A percentile compares a stretch with the other conserved stretches of the same genome.
These are phyloP conservation scores for Phaethon lepturus DNA, from an alignment of 2,113 vertebrate genomes.

Conservation along the genomic window DNA sequence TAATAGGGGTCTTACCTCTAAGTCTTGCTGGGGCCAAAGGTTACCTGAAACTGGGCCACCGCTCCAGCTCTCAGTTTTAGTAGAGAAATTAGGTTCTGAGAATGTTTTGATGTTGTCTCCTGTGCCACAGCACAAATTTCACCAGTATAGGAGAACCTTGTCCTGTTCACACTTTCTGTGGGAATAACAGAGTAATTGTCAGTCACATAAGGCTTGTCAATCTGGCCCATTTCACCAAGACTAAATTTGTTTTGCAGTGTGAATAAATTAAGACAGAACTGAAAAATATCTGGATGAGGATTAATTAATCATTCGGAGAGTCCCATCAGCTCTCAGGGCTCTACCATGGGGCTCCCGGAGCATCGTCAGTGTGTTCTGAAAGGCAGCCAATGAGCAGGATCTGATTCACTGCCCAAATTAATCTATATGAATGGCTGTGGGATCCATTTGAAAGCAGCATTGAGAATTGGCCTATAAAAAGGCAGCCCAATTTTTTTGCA, in stretches of 20 bases:
- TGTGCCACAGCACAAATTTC: not conserved
- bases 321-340: conserved; percentile 6
- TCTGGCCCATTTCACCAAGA: not conserved
- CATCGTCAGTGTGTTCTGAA: conserved; percentile 51
- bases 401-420: conserved; percentile 68
- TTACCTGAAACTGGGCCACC: not conserved
- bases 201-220: not conserved
- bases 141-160: not conserved
- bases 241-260: conserved; percentile 44
- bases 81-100: not conserved
- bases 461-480: conserved; percentile 72
- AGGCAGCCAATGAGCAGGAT: conserved; percentile 68
- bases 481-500: conserved; percentile 65
- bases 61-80: not conserved
- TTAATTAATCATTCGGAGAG: conserved; percentile 71
- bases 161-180: not conserved
- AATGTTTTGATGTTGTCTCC: not conserved
- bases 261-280: conserved; percentile 56
- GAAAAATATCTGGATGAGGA: conserved; percentile 33
- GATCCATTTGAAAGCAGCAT: conserved; percentile 70
- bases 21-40: not conserved
- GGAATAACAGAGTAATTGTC: not conserved
- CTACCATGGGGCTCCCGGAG: not conserved
- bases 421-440: conserved; percentile 70
- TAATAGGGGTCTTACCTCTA: not conserved